A percentile compares a stretch with the other conserved stretches of the same genome.
Conservation (phyloP, 2,113 vertebrate genomes). For the Datnioides undecimradiatus region DNA sequence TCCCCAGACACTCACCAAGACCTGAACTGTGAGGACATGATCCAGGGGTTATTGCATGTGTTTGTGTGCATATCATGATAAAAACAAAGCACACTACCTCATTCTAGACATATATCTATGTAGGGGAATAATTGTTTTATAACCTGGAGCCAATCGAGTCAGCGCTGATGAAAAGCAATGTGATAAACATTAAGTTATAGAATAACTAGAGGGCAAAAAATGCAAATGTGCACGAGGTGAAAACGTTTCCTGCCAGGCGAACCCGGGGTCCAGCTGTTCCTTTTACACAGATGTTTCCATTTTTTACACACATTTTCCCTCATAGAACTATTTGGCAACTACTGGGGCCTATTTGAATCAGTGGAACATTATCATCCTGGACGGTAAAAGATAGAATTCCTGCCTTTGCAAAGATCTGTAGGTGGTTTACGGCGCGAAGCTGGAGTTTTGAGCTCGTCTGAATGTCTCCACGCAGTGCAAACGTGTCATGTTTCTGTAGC, state of each 20-base stretch:
- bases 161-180: not conserved
- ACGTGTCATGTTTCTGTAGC: constrained; percentile 2
- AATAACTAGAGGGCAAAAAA: not conserved
- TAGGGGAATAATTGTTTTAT: not conserved
- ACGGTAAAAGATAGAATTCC: not conserved
- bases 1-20: not conserved
- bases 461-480: constrained; percentile 2
- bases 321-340: not conserved
- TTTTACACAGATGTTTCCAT: not conserved
- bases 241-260: not conserved
- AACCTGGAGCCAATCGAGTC: not conserved
- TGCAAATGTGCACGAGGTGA: not conserved
- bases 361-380: not conserved
- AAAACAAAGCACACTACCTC: too few species aligned
- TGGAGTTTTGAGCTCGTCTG: constrained; percentile 1
- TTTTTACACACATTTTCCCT: not conserved
- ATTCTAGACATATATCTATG: not conserved
- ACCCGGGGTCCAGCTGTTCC: not conserved
- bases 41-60: not conserved
- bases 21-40: not conserved
- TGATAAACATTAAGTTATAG: not conserved
- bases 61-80: too few species aligned
- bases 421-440: not conserved
- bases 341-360: not conserved
- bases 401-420: not conserved